phyloP scores from a whole-genome alignment of 1,140 invertebrate species.

The Eciton burchellii region DNA sequence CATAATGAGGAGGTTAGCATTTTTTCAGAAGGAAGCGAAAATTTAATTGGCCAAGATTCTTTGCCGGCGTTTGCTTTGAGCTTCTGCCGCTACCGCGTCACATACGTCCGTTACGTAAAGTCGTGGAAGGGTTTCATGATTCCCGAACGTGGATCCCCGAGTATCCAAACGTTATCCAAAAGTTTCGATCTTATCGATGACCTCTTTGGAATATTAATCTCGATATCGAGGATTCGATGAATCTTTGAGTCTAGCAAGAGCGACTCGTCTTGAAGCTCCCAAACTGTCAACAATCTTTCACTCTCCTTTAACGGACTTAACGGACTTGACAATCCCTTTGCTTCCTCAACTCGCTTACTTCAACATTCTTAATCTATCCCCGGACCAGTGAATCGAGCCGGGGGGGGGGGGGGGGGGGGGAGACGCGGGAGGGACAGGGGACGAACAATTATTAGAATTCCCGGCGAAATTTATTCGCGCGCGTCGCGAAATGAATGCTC shows the following conservation, averaged over 20 bases:
- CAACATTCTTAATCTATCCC: background rate
- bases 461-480: constrained; percentile 70
- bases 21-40: constrained; percentile 10
- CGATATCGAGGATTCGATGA: too few relatives aligned
- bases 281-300: background rate
- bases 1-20: background rate
- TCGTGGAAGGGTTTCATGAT: background rate
- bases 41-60: constrained; percentile 1
- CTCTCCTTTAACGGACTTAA: too few relatives aligned
- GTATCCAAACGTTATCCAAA: background rate
- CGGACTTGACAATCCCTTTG: background rate
- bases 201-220: background rate
- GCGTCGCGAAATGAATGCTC: constrained; percentile 69
- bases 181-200: background rate
- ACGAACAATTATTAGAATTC: constrained; percentile 62
- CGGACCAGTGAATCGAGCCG: background rate
- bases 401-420: background rate
- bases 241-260: too few relatives aligned
- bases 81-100: background rate
- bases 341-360: constrained; percentile 7
- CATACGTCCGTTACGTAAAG: background rate
- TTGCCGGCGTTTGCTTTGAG: background rate
- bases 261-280: too few relatives aligned
- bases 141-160: background rate
- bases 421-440: too few relatives aligned